These are phyloP conservation scores for Zoroaster sp. DNA, from an alignment of 53 echinoderm and acorn worm genomes.

Conservation along the genomic window DNA sequence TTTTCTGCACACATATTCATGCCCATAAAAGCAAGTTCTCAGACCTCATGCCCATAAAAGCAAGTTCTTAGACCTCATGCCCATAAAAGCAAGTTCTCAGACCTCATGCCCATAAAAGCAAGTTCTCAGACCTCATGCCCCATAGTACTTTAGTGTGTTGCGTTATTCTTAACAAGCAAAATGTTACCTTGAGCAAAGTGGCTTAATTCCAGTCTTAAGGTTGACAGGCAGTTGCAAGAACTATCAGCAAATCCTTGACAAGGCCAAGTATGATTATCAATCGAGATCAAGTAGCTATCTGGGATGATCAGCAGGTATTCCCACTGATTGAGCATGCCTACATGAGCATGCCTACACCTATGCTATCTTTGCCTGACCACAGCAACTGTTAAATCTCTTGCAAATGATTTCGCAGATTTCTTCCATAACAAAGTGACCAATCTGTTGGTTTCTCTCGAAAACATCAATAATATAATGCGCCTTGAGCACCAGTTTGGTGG, in stretches of 20 bases:
- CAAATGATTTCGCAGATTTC: background rate
- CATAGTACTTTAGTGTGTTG: no score
- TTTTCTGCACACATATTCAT: no score
- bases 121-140: no score
- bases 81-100: no score
- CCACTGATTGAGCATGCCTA: constrained; percentile 14
- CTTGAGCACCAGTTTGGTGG: background rate
- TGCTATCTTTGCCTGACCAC: background rate
- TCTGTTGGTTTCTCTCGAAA: background rate
- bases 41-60: no score
- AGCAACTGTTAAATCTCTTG: background rate
- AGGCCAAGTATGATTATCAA: background rate
- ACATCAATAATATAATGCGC: background rate
- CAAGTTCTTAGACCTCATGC: no score
- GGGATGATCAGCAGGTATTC: constrained; percentile 6
- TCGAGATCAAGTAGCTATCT: background rate
- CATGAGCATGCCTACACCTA: background rate
- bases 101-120: no score
- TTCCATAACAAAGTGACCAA: background rate
- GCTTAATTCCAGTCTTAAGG: constrained; percentile 3
- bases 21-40: no score
- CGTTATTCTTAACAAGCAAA: no score
- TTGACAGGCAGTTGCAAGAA: background rate
- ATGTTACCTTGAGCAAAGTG: background rate
- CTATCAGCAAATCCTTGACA: background rate